phyloP scores from a whole-genome alignment of 2,113 vertebrate genomes.

The Vidua chalybeata region DNA sequence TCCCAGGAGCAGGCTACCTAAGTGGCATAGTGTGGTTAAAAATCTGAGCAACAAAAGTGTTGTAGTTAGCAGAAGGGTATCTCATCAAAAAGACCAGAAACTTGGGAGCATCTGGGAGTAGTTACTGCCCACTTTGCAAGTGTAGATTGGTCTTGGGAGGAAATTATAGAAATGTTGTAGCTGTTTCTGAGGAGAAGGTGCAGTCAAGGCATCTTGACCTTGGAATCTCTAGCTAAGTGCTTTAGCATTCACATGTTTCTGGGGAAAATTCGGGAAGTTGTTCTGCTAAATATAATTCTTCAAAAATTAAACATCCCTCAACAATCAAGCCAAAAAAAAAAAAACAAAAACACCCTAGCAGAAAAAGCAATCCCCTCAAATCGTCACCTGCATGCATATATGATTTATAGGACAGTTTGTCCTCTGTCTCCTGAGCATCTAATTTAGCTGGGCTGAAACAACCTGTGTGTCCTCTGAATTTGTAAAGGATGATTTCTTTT shows the following conservation, averaged over 20 bases:
- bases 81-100: not conserved
- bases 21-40: not conserved
- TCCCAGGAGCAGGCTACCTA: not conserved
- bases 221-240: not conserved
- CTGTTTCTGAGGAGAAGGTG: not conserved
- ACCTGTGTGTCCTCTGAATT: not conserved
- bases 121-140: not conserved
- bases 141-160: not conserved
- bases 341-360: not conserved
- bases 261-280: not conserved
- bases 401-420: not conserved
- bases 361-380: not conserved
- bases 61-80: not conserved
- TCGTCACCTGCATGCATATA: rapidly evolving
- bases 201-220: not conserved
- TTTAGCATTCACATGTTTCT: not conserved
- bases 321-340: not conserved
- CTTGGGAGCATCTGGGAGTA: not conserved
- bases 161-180: not conserved
- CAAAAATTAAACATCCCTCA: not conserved
- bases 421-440: not conserved
- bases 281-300: not conserved
- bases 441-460: not conserved
- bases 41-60: not conserved
- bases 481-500: not conserved